These are phyloP conservation scores for Bursaphelenchus mucronatus DNA, from an alignment of 1,140 invertebrate genomes.

Conservation along the genomic window DNA sequence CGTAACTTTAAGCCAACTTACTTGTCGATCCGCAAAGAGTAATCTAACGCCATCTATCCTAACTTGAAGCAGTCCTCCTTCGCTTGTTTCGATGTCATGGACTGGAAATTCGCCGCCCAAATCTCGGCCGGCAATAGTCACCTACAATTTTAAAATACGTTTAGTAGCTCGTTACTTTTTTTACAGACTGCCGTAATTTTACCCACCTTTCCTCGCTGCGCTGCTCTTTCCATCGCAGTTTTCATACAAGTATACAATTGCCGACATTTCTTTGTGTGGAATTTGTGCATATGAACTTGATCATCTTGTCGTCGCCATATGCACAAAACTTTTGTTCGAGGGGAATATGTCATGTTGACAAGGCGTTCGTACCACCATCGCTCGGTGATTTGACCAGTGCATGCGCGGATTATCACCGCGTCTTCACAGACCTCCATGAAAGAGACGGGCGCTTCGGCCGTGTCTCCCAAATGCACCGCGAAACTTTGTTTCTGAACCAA, in stretches of 20 bases:
- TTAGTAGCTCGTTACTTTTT: slow-evolving; percentile 61
- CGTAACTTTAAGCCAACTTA: slow-evolving; percentile 63
- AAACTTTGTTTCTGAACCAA: slow-evolving; percentile 93
- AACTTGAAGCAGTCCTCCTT: slow-evolving; percentile 93
- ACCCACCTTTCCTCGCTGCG: slow-evolving; percentile 72
- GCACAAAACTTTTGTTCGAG: slow-evolving; percentile 84
- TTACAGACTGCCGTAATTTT: neutral
- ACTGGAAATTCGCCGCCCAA: slow-evolving; percentile 97
- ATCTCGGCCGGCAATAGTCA: slow-evolving; percentile 66
- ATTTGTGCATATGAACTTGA: slow-evolving; percentile 83
- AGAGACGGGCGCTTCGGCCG: slow-evolving; percentile 80
- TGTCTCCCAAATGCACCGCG: slow-evolving; percentile 87
- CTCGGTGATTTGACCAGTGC: slow-evolving; percentile 88
- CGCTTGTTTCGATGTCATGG: slow-evolving; percentile 88
- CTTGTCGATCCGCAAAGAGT: slow-evolving; percentile 97
- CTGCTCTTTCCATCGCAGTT: slow-evolving; percentile 94
- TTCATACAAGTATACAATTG: slow-evolving; percentile 97
- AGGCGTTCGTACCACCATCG: slow-evolving; percentile 96
- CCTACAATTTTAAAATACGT: slow-evolving; percentile 61
- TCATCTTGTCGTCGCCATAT: slow-evolving; percentile 71
- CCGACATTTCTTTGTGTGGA: slow-evolving; percentile 98
- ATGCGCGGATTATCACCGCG: slow-evolving; percentile 84
- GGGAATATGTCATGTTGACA: slow-evolving; percentile 96
- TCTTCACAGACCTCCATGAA: slow-evolving; percentile 97
- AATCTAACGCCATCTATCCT: slow-evolving; percentile 98